Conservation (phyloP, 1,140 invertebrate species). For the Drosophila quadrilineata region DNA sequence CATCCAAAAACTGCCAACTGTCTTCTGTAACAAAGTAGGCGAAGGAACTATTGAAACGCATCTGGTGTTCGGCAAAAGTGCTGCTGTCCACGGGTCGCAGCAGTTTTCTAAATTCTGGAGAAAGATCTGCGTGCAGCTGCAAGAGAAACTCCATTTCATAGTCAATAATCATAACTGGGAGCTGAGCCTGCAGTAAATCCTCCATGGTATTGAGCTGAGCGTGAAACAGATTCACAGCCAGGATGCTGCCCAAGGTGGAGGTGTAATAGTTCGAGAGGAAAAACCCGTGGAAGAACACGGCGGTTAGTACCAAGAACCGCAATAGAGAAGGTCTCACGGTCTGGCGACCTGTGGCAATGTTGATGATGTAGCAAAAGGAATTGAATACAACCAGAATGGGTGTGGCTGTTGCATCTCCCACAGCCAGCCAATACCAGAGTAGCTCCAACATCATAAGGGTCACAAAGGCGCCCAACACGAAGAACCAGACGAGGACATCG, state of each 20-base stretch:
- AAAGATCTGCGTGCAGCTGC: slow-evolving; percentile 36
- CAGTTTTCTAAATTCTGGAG: slow-evolving; percentile 39
- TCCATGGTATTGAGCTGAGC: slow-evolving; percentile 68
- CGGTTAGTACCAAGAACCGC: slow-evolving; percentile 42
- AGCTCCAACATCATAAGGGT: slow-evolving; percentile 40
- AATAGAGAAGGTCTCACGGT: slow-evolving; percentile 36
- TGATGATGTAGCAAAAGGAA: slow-evolving; percentile 62
- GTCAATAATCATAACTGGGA: slow-evolving; percentile 72
- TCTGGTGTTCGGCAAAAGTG: slow-evolving; percentile 50
- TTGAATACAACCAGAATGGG: slow-evolving; percentile 20
- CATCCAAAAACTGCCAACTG: slow-evolving; percentile 61
- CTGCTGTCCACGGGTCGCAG: slow-evolving; percentile 54
- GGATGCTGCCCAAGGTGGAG: slow-evolving; percentile 66
- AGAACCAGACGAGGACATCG: slow-evolving; percentile 55
- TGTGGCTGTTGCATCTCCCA: neutral
- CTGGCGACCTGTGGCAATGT: slow-evolving; percentile 49
- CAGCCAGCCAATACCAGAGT: slow-evolving; percentile 35
- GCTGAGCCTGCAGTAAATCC: slow-evolving; percentile 52
- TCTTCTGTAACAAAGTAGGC: slow-evolving; percentile 69
- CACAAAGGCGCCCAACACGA: slow-evolving; percentile 40
- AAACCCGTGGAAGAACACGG: slow-evolving; percentile 68
- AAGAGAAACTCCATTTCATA: slow-evolving; percentile 69
- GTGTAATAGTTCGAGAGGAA: slow-evolving; percentile 69
- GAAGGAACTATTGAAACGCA: slow-evolving; percentile 54
- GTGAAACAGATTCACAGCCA: slow-evolving; percentile 66